Evolutionary conservation across 2,113 vertebrate species (phyloP), one percentile per base, ranked within the genome.

Genomic region (Eublepharis macularius): DNA sequence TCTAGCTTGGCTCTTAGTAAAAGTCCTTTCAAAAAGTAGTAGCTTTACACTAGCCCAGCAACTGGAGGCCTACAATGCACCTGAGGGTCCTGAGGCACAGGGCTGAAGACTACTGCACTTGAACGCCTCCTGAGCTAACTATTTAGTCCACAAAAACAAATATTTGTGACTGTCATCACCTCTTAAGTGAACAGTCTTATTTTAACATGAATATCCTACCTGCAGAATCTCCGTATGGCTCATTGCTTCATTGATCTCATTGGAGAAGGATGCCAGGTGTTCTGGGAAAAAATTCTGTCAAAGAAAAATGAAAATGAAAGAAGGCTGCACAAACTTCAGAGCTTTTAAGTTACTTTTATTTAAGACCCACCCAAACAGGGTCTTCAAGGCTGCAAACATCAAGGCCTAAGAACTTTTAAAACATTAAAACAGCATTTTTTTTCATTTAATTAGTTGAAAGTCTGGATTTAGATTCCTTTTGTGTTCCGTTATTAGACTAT

Each of bases 251-350:
- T 94, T 97, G 79, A 94, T 96, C 94, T 99, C 98, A 94, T 94
- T 96, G 88, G 97, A 96, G 95, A 98, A 97, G 88, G 98, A 98
- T 90, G 99, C 97, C 98, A 99, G 98, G 92, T 98, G 97, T 91
- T 98, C 98, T 87, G 99, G 98, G 94, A 99, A 99, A 97, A 98
- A 99, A 84, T 96, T 97, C 98, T 99, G 92, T 70, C 82, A 95
- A 89, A 86, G 69, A 57, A 94, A 95, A 85, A 90, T 88, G 80
- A 86, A 43, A 79, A 63, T 77, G 88, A 93, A 84, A 95, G 82
- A 83, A 43, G 47, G 36, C 7, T 16, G 1, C 9, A 70, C 19
- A 57, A n/a, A 41, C 43, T 69, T n/a, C 47, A 57, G 11, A 69
- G 7, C 24, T 5, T 9, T 43, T 41, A 51, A 39, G 4, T 2